A percentile compares a stretch with the other conserved stretches of the same genome.
phyloP scores from a whole-genome alignment of 2,113 vertebrate species.

The Microtus pennsylvanicus region DNA sequence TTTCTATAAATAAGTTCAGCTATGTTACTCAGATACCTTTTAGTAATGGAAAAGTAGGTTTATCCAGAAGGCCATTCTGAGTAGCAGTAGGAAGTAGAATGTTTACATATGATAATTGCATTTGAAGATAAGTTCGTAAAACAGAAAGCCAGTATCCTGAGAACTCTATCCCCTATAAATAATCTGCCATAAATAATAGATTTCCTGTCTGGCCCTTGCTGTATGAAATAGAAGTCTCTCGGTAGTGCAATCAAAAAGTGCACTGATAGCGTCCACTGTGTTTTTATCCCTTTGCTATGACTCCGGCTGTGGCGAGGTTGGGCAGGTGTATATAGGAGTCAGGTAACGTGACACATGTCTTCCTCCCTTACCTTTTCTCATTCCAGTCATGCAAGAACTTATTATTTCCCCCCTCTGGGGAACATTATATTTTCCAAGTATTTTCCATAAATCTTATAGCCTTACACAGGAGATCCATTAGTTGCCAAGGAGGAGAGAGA shows the following conservation, averaged over 20 bases:
- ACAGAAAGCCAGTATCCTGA: constrained; percentile 25
- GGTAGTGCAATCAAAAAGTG: not conserved
- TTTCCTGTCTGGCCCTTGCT: constrained; percentile 56
- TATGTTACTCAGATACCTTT: not conserved
- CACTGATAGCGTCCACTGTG: constrained; percentile 7
- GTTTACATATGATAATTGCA: constrained; percentile 29
- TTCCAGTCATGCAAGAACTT: constrained; percentile 27
- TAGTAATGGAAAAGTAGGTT: not conserved
- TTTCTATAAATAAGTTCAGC: constrained; percentile 37
- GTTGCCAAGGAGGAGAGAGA: not conserved
- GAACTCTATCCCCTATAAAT: constrained; percentile 11
- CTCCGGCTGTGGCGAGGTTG: not conserved
- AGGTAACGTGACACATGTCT: constrained; percentile 37
- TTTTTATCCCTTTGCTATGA: constrained; percentile 34
- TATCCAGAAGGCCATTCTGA: not conserved
- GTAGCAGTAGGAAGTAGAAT: not conserved
- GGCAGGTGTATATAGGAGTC: constrained; percentile 64
- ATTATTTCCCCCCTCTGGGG: constrained; percentile 56
- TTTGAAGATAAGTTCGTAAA: constrained; percentile 54
- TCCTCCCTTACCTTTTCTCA: not conserved
- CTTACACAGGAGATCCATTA: not conserved
- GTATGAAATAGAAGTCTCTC: constrained; percentile 51
- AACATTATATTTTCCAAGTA: constrained; percentile 47
- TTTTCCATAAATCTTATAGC: not conserved
- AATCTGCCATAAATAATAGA: constrained; percentile 50